phyloP scores from a whole-genome alignment of 2,797 vertebrate genomes.

The Esox masquinongy region DNA sequence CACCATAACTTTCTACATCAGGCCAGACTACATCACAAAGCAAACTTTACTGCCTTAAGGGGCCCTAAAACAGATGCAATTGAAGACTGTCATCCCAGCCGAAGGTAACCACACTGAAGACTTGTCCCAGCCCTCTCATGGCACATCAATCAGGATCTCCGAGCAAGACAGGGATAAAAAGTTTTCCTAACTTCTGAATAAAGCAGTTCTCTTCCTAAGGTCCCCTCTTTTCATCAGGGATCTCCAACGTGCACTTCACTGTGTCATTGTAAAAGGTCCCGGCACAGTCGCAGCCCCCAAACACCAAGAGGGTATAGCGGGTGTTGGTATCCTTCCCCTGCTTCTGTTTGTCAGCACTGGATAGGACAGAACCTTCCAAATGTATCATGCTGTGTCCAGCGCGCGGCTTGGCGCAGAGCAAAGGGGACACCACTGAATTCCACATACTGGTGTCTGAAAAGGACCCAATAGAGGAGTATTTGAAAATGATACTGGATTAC shows the following conservation, averaged over 20 bases:
- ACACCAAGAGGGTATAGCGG: slow-evolving; percentile 75
- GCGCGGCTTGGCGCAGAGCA: slow-evolving; percentile 76
- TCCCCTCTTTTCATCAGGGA: slow-evolving; percentile 50
- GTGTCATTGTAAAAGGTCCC: slow-evolving; percentile 83
- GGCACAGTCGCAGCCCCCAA: slow-evolving; percentile 84
- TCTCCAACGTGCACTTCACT: slow-evolving; percentile 64
- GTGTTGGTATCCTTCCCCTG: slow-evolving; percentile 34
- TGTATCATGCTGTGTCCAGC: slow-evolving; percentile 84
- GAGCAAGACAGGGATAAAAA: neutral
- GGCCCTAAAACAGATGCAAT: slow-evolving; percentile 7
- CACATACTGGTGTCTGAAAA: slow-evolving; percentile 80
- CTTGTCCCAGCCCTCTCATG: neutral
- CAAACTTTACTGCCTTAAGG: neutral
- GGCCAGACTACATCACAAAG: neutral
- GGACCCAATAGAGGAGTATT: neutral
- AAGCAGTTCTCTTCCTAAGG: neutral
- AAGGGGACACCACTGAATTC: slow-evolving; percentile 71
- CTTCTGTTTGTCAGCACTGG: slow-evolving; percentile 51
- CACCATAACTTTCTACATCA: neutral
- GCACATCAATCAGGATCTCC: neutral
- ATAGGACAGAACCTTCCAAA: slow-evolving; percentile 51
- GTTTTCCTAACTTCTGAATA: neutral
- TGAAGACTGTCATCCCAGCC: neutral
- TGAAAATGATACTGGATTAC: neutral
- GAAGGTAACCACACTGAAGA: neutral